Percentiles rank a stretch among this genome's conserved stretches.
Conservation (phyloP, 2,888 invertebrate species). For the Pelosia muscerda region DNA sequence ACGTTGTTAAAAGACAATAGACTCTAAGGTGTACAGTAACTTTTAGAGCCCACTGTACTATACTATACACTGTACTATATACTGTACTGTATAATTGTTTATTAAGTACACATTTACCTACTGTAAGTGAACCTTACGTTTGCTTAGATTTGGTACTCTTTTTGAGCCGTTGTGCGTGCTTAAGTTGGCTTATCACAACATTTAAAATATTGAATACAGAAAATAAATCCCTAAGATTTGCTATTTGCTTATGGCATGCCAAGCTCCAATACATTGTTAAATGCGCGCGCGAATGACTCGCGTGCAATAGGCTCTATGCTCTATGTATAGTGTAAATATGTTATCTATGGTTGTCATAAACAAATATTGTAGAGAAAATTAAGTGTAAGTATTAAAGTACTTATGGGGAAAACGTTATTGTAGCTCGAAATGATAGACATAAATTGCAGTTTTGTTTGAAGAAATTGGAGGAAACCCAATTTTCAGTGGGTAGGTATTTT, state of each 20-base stretch:
- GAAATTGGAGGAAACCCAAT: too few relatives aligned
- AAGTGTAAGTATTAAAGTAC: background rate
- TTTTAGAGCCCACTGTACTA: too few relatives aligned
- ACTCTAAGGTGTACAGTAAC: too few relatives aligned
- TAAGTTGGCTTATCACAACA: background rate
- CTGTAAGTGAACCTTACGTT: background rate
- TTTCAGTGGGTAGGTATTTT: too few relatives aligned
- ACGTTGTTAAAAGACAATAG: too few relatives aligned
- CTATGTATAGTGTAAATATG: conserved; percentile 61
- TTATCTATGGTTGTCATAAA: conserved; percentile 55
- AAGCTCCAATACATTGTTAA: background rate
- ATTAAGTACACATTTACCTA: background rate
- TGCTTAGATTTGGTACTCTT: too few relatives aligned
- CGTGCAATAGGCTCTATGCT: conserved; percentile 34
- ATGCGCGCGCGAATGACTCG: conserved; percentile 25
- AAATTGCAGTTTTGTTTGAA: too few relatives aligned
- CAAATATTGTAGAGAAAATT: conserved; percentile 45
- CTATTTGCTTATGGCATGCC: background rate
- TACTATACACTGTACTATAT: too few relatives aligned
- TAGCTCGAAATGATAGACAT: background rate
- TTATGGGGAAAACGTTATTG: background rate
- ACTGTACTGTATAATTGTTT: too few relatives aligned
- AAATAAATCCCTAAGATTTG: background rate
- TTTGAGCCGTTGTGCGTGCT: too few relatives aligned
- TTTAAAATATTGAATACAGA: background rate